A percentile compares a stretch with the other conserved stretches of the same genome.
Evolutionary conservation across 2,797 vertebrate genomes (phyloP).

Genomic region (Cossypha niveicapilla): DNA sequence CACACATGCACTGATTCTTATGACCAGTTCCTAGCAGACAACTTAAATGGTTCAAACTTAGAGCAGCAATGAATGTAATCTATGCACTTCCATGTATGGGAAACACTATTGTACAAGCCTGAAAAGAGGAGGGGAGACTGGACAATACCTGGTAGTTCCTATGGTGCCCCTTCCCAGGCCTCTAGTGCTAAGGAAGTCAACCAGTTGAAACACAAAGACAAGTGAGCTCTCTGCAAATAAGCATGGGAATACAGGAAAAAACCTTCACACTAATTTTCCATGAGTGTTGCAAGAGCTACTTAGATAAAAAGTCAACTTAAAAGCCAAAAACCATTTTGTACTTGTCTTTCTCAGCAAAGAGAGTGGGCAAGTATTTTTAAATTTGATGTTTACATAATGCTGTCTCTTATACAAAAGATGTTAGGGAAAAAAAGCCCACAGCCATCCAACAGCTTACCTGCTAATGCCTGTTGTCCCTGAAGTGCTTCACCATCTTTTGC

Average conservation of each 20-base stretch:
- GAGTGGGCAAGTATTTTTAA: neutral
- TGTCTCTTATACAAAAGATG: neutral
- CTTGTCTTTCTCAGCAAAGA: neutral
- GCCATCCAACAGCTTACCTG: neutral
- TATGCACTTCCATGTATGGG: neutral
- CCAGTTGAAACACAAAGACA: constrained; percentile 5
- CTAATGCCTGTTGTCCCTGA: neutral
- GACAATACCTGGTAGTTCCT: constrained; percentile 63
- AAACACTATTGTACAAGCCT: constrained; percentile 20
- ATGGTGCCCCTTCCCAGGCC: constrained; percentile 4
- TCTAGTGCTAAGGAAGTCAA: constrained; percentile 18
- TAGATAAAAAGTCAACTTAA: neutral
- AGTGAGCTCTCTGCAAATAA: neutral
- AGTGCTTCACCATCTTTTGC: neutral
- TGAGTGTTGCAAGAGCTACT: neutral
- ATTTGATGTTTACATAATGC: neutral
- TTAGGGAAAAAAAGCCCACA: neutral
- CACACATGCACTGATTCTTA: neutral
- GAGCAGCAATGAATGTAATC: constrained; percentile 35
- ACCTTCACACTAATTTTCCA: neutral
- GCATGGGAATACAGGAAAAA: neutral
- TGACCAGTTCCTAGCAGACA: neutral
- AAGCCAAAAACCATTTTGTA: neutral
- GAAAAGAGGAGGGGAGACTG: constrained; percentile 25
- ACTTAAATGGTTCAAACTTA: neutral